Evolutionary conservation across 2,888 invertebrate species (phyloP), one percentile per base, ranked within the genome.

Genomic region (Cheilosia urbana): DNA sequence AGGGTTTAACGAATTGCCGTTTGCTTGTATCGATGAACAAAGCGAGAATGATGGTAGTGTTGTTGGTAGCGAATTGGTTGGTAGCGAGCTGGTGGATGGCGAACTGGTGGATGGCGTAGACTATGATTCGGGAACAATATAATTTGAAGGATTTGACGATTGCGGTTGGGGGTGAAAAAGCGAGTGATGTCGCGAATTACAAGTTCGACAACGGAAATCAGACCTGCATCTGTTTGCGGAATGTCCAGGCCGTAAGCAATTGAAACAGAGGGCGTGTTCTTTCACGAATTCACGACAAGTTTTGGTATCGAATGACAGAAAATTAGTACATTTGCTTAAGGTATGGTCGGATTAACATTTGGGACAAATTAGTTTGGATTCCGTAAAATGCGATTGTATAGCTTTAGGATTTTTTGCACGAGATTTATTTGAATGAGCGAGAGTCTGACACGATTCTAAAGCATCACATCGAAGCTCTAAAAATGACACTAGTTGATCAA

Each of bases 231-330:
- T 65, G 37, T 51, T 11, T 6, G 51, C 49, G 6, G 55, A 40
- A 42, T 68, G 53, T 42, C 53, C 51, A 66, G 37, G 21, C n/a
- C 53, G n/a, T 15, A 66, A 51, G 5, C 51, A 53, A 34, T 68
- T 68, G 13, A 42, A 69, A 19, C 57, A 69, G 6, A 42, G 27
- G 0, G 55, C 47, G 11, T 45, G 17, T 42, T 72, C 60, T 53
- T 53, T 53, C 1, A 62, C 62, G 30, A 72, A 62, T 34, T 62
- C 53, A 13, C n/a, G 30, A 62, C 53, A 30, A 13, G 37, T 49
- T 19, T 65, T 65, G 5, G 17, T 65, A 65, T 66, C 66, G 17
- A 40, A 21, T 17, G 66, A 37, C 13, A 53, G 11, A 24, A 53
- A 66, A 5, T 51, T 15, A 24, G 17, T 5, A 15, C 51, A 51